phyloP scores from a whole-genome alignment of 2,888 invertebrate genomes.

The Cataglyphis altisquamis region DNA sequence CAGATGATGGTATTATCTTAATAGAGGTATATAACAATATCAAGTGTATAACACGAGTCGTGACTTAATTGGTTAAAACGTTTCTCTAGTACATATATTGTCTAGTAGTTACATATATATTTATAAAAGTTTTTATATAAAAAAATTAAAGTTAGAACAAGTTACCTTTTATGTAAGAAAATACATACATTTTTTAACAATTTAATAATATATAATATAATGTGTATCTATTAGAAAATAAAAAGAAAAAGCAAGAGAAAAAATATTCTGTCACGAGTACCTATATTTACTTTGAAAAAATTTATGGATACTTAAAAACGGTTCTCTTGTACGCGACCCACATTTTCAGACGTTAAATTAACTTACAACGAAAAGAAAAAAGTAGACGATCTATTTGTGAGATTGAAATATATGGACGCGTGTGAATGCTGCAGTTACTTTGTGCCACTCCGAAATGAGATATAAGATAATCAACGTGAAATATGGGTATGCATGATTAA shows the following conservation, averaged over 20 bases:
- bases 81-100: neutral
- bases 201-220: neutral
- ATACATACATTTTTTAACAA: neutral
- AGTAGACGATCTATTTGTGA: slow-evolving; percentile 58
- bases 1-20: slow-evolving; percentile 48
- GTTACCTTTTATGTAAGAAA: neutral
- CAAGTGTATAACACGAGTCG: no score
- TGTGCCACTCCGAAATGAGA: slow-evolving; percentile 26
- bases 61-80: no score
- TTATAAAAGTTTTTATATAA: neutral
- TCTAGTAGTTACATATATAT: neutral
- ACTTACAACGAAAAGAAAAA: slow-evolving; percentile 52
- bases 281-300: slow-evolving; percentile 16
- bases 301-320: slow-evolving; percentile 46
- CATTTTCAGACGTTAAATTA: slow-evolving; percentile 57
- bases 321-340: slow-evolving; percentile 47
- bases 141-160: neutral
- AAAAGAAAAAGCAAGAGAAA: neutral
- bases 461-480: slow-evolving; percentile 44
- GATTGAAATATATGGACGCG: slow-evolving; percentile 42
- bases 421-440: slow-evolving; percentile 7
- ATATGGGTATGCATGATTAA: slow-evolving; percentile 36
- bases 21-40: neutral
- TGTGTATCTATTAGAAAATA: no score
- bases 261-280: neutral